These are phyloP conservation scores for Sibirionetta formosa DNA, from an alignment of 2,797 vertebrate species.

Conservation along the genomic window DNA sequence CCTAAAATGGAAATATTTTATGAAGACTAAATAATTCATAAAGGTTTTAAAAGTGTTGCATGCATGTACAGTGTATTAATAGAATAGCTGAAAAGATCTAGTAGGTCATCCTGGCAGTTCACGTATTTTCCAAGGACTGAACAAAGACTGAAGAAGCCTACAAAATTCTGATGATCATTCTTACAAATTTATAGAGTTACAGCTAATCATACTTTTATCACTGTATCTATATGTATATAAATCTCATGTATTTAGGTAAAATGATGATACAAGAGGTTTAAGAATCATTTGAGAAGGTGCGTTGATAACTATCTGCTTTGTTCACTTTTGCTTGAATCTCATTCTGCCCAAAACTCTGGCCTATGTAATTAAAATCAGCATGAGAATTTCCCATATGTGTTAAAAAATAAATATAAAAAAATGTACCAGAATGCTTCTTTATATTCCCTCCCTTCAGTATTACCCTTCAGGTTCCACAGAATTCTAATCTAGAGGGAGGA, in stretches of 20 bases:
- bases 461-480: background rate
- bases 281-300: background rate
- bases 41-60: background rate
- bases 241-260: background rate
- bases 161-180: background rate
- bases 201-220: background rate
- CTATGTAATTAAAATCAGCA: background rate
- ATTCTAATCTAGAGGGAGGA: background rate
- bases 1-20: slow-evolving; percentile 15
- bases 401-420: background rate
- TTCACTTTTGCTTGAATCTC: background rate
- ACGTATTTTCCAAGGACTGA: background rate
- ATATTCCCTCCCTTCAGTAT: background rate
- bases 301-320: background rate
- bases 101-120: background rate
- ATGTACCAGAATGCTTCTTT: background rate
- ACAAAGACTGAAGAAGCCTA: background rate
- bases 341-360: background rate
- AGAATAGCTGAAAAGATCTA: background rate
- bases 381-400: background rate
- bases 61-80: background rate
- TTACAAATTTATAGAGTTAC: background rate
- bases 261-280: background rate
- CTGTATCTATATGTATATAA: background rate
- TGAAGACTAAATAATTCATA: background rate